Conservation (phyloP, 2,113 vertebrate species). For the Dicerorhinus sumatrensis region DNA sequence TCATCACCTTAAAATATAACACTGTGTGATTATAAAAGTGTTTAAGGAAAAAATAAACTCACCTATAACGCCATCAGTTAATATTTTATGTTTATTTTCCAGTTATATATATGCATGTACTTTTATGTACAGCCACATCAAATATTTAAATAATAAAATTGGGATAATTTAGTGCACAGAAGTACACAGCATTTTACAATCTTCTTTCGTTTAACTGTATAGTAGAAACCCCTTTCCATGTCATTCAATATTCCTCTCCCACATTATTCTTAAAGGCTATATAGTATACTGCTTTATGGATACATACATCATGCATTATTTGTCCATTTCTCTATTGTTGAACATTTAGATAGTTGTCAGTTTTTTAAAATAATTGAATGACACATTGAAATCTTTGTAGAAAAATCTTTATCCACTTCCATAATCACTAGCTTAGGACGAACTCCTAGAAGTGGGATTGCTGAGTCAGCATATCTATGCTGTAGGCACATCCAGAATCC, state of each 20-base stretch:
- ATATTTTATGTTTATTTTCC: constrained; percentile 27
- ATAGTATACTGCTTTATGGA: background rate
- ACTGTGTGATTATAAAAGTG: background rate
- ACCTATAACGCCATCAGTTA: background rate
- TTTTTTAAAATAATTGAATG: constrained; percentile 24
- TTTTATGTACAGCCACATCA: background rate
- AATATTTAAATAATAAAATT: constrained; percentile 34
- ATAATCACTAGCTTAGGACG: background rate
- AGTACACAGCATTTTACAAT: background rate
- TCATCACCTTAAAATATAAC: background rate
- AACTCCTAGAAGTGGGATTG: background rate
- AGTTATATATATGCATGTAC: background rate
- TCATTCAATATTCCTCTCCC: background rate
- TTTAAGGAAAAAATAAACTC: constrained; percentile 26
- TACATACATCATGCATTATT: background rate
- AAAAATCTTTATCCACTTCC: background rate
- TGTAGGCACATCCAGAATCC: background rate
- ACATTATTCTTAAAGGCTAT: background rate
- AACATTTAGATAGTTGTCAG: background rate
- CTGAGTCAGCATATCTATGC: background rate
- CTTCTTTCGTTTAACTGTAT: background rate
- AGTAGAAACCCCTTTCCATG: background rate
- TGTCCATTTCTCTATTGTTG: background rate
- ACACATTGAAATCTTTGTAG: background rate
- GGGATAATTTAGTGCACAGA: background rate